Base-by-base conservation (phyloP, 1,140 invertebrate genomes). In the Achroia grisella region DNA sequence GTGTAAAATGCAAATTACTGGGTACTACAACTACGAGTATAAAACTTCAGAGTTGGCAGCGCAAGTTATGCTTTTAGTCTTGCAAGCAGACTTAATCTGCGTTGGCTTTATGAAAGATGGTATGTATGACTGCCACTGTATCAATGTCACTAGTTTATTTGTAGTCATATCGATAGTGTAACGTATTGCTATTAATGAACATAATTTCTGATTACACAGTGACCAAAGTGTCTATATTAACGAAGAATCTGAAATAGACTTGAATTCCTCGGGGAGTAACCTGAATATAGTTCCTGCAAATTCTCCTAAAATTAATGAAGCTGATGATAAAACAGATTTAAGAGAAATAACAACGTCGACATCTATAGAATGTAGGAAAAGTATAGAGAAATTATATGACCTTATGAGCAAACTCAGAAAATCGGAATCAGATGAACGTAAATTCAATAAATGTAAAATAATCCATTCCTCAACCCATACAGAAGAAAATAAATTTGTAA, bases 321-420 rank as follows among this genome's bases (percentile, higher is more conserved):
- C 9, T 6, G 27, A 43, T 31, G 34, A 41, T 33, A 35, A 48
- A 29, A 43, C 46, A 27, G 36, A 39, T 8, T 35, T 11, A 8
- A 59, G 64, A 52, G 67, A 62, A 46, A 10, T 29, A 23, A 23
- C 2, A 2, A 23, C 17, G 13, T 32, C 54, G 14, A 42, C n/a
- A n/a, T n/a, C 65, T 23, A 36, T 68, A 0, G 67, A 80, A 50
- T 81, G 73, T 42, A 70, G 65, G 48, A 71, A 68, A 53, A 79
- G 74, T 49, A 79, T 84, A 29, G 65, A 74, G 40, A 74, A 82
- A 64, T 63, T 84, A 42, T 84, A 82, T 44, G 49, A 67, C 49
- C 61, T 84, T 15, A 75, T 84, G 51, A 75, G 71, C 31, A 66
- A 68, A 51, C 15, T 72, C 9, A 43, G 39, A 27, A 65, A 62